These are phyloP conservation scores for Saccopteryx bilineata DNA, from an alignment of 2,113 vertebrate species.

Conservation along the genomic window DNA sequence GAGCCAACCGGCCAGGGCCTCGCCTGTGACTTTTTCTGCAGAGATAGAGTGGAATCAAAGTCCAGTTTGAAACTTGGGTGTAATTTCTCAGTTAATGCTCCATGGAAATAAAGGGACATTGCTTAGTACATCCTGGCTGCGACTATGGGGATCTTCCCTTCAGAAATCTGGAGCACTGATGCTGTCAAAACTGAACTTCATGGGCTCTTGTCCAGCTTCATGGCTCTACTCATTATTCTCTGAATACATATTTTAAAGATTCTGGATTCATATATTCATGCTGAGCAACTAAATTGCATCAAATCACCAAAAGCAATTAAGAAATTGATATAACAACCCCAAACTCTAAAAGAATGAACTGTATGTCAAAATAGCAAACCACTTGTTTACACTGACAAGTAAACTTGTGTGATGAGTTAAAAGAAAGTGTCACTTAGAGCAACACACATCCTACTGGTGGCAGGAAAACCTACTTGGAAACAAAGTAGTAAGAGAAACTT, in stretches of 20 bases:
- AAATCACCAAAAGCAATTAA: constrained; percentile 7
- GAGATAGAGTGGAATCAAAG: neutral
- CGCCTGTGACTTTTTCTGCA: neutral
- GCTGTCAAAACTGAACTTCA: neutral
- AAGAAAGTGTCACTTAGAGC: neutral
- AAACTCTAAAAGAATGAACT: neutral
- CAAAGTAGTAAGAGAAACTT: neutral
- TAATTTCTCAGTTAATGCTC: neutral
- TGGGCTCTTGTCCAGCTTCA: neutral
- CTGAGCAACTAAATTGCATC: neutral
- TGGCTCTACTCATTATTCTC: neutral
- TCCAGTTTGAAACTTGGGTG: neutral
- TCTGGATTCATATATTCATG: neutral
- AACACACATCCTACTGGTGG: neutral
- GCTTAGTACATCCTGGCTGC: neutral
- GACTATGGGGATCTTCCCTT: neutral
- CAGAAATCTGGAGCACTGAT: neutral
- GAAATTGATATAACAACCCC: neutral
- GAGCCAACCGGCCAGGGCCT: too few species aligned
- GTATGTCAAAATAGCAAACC: neutral
- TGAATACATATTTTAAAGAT: neutral
- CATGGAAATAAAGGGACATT: neutral
- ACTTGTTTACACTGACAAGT: neutral
- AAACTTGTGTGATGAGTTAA: neutral
- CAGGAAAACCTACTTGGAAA: neutral